Base-by-base conservation (phyloP, 2,797 vertebrate species). In the Heterohyrax brucei region DNA sequence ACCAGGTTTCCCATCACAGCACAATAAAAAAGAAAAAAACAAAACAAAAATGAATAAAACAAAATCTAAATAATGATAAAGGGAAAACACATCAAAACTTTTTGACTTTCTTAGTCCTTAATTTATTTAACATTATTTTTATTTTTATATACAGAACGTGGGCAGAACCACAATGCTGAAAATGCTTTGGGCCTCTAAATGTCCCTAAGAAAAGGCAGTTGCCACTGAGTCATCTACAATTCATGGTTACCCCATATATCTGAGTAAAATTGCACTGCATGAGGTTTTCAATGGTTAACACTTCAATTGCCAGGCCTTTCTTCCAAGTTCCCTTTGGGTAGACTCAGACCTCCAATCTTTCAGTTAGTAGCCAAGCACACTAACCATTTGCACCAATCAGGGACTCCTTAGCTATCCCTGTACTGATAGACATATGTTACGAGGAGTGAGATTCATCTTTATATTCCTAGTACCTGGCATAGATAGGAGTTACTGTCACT, bases 81-180 rank as follows among this genome's bases (percentile, higher is more conserved):
- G 68, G 44, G 22, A 53, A 48, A 84, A 87, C 64, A 18, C 24
- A 81, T 73, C 33, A 96, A 70, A 92, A 68, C 19, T 5, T 75
- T 85, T 75, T 85, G 10, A 68, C 39, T 77, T 93, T 89, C 30
- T 91, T 73, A 91, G 46, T 30, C 24, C 26, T 61, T 85, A 53
- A 84, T 96, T 87, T 81, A 91, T 53, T 91, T 92, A 83, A 70
- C 80, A 80, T 56, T 56, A 66, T 94, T 93, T 80, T 77, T 86
- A 87, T 81, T 92, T 84, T 93, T 61, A 24, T 46, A 50, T 83
- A 22, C 73, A 4, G 61, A 61, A n/a, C 6, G 33, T 59, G 26
- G 22, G 70, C 19, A 39, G 16, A 8, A 76, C 21, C 33, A 50
- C n/a, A 91, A 89, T 86, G 33, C 30, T 81, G n/a, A 83, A 70